phyloP scores from a whole-genome alignment of 2,797 vertebrate genomes.

The Rhinatrema bivittatum region DNA sequence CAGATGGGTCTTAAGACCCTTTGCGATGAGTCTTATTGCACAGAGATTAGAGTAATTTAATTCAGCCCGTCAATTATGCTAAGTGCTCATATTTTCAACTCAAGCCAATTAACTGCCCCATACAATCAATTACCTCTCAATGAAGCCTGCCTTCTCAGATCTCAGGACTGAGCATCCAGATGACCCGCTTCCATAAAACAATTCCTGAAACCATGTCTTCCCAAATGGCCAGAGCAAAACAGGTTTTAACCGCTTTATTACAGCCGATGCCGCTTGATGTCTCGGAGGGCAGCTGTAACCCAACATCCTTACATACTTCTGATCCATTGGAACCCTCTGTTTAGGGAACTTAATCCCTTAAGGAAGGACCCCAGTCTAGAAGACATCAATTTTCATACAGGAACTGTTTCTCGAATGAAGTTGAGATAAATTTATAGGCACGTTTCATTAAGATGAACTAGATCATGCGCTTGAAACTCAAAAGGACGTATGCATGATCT shows the following conservation, averaged over 20 bases:
- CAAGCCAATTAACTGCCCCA: conserved; percentile 38
- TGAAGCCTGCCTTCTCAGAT: conserved; percentile 29
- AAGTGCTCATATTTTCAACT: conserved; percentile 44
- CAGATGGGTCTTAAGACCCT: conserved; percentile 2
- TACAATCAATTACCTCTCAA: conserved; percentile 40
- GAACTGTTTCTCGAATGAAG: too few species aligned
- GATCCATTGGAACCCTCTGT: too few species aligned
- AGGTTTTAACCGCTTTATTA: conserved; percentile 51
- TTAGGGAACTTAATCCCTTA: too few species aligned
- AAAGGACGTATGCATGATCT: too few species aligned
- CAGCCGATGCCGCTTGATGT: too few species aligned
- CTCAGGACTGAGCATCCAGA: conserved; percentile 23
- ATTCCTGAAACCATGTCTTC: conserved; percentile 45
- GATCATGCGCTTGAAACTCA: too few species aligned
- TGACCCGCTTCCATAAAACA: conserved; percentile 28
- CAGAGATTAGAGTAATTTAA: conserved; percentile 24
- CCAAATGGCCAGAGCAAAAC: conserved; percentile 40
- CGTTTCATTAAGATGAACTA: too few species aligned
- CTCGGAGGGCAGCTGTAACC: too few species aligned
- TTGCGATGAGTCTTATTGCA: conserved; percentile 32
- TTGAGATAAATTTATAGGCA: too few species aligned
- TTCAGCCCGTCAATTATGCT: conserved; percentile 35
- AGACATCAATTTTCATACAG: too few species aligned
- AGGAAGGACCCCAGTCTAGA: too few species aligned
- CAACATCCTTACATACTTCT: too few species aligned